Conservation (phyloP, 2,888 invertebrate species). For the Ceramica pisi region DNA sequence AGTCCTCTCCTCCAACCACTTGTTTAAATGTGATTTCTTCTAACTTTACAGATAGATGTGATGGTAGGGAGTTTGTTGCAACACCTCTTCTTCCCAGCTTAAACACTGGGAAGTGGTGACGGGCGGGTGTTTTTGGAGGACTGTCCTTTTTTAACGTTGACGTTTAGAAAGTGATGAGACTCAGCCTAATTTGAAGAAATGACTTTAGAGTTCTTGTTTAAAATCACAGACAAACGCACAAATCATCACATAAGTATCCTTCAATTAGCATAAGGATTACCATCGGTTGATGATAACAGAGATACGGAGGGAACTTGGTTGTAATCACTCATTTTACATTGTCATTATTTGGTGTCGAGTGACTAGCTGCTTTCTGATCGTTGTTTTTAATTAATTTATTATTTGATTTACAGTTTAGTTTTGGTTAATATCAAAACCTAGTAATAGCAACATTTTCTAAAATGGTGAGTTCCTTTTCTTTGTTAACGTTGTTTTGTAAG, state of each 20-base stretch:
- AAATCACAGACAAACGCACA: slow-evolving; percentile 54
- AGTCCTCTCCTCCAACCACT: background rate
- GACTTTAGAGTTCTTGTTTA: no score
- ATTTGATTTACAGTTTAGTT: slow-evolving; percentile 13
- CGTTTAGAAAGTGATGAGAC: no score
- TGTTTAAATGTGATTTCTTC: no score
- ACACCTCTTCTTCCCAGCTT: no score
- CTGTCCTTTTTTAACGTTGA: no score
- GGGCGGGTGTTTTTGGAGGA: no score
- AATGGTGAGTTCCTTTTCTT: slow-evolving; percentile 47
- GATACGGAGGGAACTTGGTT: slow-evolving; percentile 34
- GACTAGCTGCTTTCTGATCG: slow-evolving; percentile 43
- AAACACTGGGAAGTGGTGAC: no score
- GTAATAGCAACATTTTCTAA: background rate
- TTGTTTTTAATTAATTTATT: slow-evolving; percentile 34
- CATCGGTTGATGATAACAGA: slow-evolving; percentile 40
- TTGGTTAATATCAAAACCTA: slow-evolving; percentile 3
- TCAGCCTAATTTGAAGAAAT: no score
- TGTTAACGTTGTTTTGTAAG: background rate
- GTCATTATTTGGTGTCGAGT: slow-evolving; percentile 57
- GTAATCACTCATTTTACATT: slow-evolving; percentile 54
- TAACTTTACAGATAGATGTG: no score
- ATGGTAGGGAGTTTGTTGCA: no score
- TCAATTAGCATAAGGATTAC: slow-evolving; percentile 51
- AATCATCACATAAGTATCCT: slow-evolving; percentile 25